Percentiles rank a stretch among this genome's conserved stretches.
phyloP scores from a whole-genome alignment of 2,113 vertebrate species.

The Panthera tigris region DNA sequence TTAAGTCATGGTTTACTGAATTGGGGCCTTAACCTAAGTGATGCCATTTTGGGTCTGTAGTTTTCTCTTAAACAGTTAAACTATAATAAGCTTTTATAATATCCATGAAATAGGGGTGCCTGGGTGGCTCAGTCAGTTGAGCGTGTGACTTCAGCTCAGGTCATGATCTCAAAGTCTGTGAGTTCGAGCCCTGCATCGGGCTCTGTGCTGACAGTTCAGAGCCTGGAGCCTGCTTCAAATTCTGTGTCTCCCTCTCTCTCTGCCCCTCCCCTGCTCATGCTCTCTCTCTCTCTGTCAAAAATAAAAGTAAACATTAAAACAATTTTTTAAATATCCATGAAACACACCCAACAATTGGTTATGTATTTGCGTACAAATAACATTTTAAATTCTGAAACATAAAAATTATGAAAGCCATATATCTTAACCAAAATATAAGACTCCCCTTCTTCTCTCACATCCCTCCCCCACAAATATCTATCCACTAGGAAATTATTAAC shows the following conservation, averaged over 20 bases:
- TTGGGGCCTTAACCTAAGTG: background rate
- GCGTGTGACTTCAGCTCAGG: too few relatives aligned
- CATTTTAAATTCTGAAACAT: background rate
- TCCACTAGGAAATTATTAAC: background rate
- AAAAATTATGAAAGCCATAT: background rate
- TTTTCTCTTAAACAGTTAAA: background rate
- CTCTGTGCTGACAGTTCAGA: too few relatives aligned
- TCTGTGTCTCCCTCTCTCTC: too few relatives aligned
- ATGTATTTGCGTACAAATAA: background rate
- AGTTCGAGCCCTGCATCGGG: too few relatives aligned
- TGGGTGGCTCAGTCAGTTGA: too few relatives aligned
- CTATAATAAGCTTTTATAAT: background rate
- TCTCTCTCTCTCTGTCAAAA: too few relatives aligned
- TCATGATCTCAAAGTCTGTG: too few relatives aligned
- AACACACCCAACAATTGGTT: background rate
- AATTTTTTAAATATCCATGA: background rate
- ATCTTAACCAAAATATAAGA: slow-evolving; percentile 8
- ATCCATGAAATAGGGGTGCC: background rate
- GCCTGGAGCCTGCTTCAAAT: too few relatives aligned
- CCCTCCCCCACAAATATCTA: background rate
- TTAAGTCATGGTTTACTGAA: background rate
- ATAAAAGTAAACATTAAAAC: too few relatives aligned
- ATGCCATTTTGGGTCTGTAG: background rate
- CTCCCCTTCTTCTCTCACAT: background rate
- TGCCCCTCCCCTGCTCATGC: too few relatives aligned